Conservation (phyloP, 2,113 vertebrate genomes). For the Monarcha castaneiventris region DNA sequence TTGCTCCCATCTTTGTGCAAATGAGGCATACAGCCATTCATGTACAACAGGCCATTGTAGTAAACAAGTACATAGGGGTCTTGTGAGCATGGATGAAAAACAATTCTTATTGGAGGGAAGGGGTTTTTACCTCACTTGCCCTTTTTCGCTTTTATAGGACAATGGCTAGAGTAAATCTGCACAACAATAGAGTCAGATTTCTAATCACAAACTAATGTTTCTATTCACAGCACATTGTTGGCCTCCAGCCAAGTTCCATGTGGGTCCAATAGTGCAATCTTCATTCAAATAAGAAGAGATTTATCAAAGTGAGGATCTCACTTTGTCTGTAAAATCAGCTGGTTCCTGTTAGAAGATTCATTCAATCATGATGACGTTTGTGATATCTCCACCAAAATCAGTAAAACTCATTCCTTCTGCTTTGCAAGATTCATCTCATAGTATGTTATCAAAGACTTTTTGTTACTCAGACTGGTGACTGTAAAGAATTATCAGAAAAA, state of each 20-base stretch:
- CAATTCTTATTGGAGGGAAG: background rate
- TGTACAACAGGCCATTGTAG: background rate
- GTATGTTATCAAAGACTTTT: constrained; percentile 40
- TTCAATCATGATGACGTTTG: constrained; percentile 43
- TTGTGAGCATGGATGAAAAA: background rate
- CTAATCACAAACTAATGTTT: constrained; percentile 39
- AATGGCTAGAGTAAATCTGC: constrained; percentile 14
- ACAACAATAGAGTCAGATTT: constrained; percentile 19
- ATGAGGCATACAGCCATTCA: background rate
- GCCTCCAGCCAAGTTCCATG: constrained; percentile 31
- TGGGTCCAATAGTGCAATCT: constrained; percentile 48
- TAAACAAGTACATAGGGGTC: background rate
- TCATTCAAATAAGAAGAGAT: constrained; percentile 45
- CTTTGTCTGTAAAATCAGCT: constrained; percentile 57
- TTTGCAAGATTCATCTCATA: background rate
- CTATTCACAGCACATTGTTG: constrained; percentile 3
- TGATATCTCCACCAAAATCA: constrained; percentile 59
- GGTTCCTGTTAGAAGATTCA: constrained; percentile 58
- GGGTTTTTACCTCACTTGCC: constrained; percentile 24
- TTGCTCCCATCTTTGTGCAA: background rate
- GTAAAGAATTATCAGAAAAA: constrained; percentile 32
- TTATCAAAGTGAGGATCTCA: constrained; percentile 46
- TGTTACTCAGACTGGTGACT: background rate
- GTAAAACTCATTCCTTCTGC: constrained; percentile 43
- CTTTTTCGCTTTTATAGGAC: background rate